These are phyloP conservation scores for Monochamus saltuarius DNA, from an alignment of 1,140 invertebrate species.

Conservation along the genomic window DNA sequence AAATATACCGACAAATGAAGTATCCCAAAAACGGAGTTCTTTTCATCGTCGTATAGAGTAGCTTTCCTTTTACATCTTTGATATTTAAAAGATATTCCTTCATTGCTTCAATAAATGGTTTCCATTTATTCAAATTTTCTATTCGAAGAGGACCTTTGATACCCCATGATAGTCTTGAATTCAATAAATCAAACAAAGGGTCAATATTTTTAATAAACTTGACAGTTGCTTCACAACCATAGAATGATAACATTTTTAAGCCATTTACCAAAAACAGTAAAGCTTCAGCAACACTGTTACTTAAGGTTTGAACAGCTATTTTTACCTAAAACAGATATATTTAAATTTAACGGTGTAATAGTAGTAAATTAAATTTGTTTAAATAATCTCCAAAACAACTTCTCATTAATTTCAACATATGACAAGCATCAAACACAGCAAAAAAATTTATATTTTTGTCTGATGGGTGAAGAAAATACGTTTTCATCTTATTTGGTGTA, in stretches of 20 bases:
- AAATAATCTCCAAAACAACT: not conserved
- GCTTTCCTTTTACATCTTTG: not conserved
- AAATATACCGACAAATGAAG: not conserved
- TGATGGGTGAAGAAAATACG: not conserved
- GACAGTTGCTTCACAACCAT: not conserved
- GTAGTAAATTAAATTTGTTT: too few species aligned
- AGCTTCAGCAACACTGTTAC: too few species aligned
- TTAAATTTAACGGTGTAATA: too few species aligned
- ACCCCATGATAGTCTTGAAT: constrained; percentile 1
- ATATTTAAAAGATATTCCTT: not conserved
- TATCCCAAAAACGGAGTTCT: not conserved
- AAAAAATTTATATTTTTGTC: not conserved
- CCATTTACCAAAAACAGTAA: not conserved
- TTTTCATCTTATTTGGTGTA: not conserved
- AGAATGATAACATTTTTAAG: not conserved
- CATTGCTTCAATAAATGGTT: not conserved
- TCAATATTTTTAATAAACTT: constrained; percentile 2
- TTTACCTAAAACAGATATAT: constrained; percentile 3
- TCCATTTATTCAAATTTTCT: not conserved
- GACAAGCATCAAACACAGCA: not conserved
- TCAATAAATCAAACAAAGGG: not conserved
- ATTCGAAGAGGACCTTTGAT: not conserved
- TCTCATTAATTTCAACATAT: constrained; percentile 6
- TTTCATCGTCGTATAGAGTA: not conserved
- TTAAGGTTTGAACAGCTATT: not conserved